These are phyloP conservation scores for Rhyacophila evoluta DNA, from an alignment of 2,888 invertebrate species.

Conservation along the genomic window DNA sequence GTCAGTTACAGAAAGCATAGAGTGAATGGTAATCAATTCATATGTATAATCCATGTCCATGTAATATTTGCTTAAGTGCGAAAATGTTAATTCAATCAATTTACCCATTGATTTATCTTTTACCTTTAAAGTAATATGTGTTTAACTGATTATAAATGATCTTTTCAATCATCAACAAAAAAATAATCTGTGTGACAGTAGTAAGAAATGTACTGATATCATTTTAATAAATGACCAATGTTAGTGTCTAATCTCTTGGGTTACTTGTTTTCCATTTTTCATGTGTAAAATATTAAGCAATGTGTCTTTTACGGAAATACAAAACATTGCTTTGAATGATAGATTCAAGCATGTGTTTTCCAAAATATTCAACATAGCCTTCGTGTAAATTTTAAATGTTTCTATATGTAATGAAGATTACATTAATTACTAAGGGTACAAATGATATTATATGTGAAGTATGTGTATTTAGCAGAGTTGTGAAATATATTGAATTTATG, in stretches of 20 bases:
- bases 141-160: too few species aligned
- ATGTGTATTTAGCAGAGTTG: slow-evolving; percentile 18
- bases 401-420: not conserved
- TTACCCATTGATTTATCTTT: too few species aligned
- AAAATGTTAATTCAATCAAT: too few species aligned
- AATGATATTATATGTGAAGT: slow-evolving; percentile 11
- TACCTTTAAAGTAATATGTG: too few species aligned
- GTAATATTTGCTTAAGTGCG: too few species aligned
- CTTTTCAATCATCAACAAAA: too few species aligned
- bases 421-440: not conserved
- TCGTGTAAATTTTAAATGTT: not conserved
- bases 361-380: not conserved
- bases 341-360: not conserved
- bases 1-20: not conserved
- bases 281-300: not conserved
- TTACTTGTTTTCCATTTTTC: too few species aligned
- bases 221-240: not conserved
- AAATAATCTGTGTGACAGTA: too few species aligned
- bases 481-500: slow-evolving; percentile 35
- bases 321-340: not conserved
- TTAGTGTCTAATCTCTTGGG: not conserved
- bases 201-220: too few species aligned
- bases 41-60: too few species aligned
- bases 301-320: not conserved
- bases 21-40: not conserved